phyloP scores from a whole-genome alignment of 2,113 vertebrate genomes.

The Myrmecobius fasciatus region DNA sequence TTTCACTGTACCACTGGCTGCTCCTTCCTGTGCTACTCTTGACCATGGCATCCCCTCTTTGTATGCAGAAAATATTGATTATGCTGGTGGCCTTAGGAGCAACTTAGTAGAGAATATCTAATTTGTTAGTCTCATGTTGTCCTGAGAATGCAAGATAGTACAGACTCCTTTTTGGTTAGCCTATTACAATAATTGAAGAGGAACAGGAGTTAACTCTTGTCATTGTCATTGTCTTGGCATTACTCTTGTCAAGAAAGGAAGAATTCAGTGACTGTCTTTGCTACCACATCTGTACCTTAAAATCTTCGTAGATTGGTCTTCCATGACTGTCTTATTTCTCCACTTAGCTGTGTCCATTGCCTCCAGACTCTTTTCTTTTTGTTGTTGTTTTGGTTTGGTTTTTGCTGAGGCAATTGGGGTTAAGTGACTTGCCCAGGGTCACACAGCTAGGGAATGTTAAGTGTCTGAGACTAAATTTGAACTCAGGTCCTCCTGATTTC shows the following conservation, averaged over 20 bases:
- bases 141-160: not conserved
- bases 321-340: not conserved
- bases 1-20: not conserved
- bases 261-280: not conserved
- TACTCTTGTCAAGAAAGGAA: not conserved
- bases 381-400: no score
- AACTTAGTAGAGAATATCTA: not conserved
- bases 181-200: no score
- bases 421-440: no score
- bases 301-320: not conserved
- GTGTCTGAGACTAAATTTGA: no score
- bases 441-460: no score
- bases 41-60: not conserved
- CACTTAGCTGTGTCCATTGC: not conserved
- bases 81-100: not conserved
- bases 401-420: no score
- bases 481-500: no score
- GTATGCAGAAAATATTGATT: not conserved
- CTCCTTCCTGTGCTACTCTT: not conserved
- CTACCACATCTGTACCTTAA: not conserved
- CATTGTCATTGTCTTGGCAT: no score
- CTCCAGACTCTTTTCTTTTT: no score
- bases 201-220: no score
- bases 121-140: not conserved
- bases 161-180: not conserved